Percentiles rank a stretch among this genome's conserved stretches.
Evolutionary conservation across 2,888 invertebrate genomes (phyloP).

Genomic region (Cepaea hortensis): DNA sequence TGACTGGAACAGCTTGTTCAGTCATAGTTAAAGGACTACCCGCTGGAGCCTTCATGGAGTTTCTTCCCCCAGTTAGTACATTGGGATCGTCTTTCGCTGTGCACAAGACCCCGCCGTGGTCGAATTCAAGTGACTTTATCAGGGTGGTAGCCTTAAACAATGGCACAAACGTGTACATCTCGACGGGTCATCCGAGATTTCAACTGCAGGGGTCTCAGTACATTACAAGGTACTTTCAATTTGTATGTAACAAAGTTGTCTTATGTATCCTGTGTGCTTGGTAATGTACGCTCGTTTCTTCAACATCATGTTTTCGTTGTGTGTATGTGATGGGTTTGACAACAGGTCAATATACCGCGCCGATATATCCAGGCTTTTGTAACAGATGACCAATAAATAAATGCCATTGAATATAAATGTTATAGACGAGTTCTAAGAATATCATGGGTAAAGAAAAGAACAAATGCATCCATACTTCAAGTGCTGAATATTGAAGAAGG

Average conservation of each 20-base stretch:
- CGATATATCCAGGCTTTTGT: no score
- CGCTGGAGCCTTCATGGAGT: constrained; percentile 37
- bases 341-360: no score
- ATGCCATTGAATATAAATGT: no score
- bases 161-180: constrained; percentile 31
- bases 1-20: constrained; percentile 41
- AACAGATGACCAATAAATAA: no score
- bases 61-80: constrained; percentile 28
- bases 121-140: neutral
- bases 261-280: neutral
- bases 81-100: constrained; percentile 35
- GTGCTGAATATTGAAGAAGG: no score
- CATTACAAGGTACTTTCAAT: constrained; percentile 8
- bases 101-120: neutral
- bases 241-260: neutral
- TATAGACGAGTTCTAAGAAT: no score
- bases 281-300: neutral
- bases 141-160: constrained; percentile 35
- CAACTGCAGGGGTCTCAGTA: neutral
- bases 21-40: neutral
- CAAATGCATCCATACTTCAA: no score
- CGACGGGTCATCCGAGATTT: neutral
- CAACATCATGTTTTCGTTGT: neutral
- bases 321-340: neutral
- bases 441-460: no score